phyloP scores from a whole-genome alignment of 1,140 invertebrate genomes.

The Drosophila leontia region DNA sequence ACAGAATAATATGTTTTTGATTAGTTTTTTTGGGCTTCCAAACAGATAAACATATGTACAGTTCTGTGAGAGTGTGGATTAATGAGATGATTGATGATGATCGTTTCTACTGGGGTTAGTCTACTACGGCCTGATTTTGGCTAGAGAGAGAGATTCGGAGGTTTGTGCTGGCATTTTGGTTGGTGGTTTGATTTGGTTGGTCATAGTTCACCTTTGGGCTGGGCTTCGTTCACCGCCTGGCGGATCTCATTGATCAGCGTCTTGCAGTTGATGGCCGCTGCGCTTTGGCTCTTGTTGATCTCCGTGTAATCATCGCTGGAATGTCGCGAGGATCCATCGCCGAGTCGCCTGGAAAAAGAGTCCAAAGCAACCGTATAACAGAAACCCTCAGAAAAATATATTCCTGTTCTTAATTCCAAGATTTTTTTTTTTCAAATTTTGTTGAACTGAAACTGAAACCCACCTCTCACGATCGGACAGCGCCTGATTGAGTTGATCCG shows the following conservation, averaged over 20 bases:
- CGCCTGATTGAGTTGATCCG: conserved; percentile 93
- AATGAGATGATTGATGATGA: conserved; percentile 42
- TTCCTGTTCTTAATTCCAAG: no score
- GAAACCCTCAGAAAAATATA: background rate
- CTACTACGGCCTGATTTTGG: conserved; percentile 38
- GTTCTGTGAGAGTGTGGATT: conserved; percentile 22
- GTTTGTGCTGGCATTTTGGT: conserved; percentile 22
- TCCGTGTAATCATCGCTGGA: conserved; percentile 88
- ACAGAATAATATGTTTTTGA: conserved; percentile 35
- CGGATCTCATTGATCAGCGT: conserved; percentile 93
- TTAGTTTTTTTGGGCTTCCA: conserved; percentile 28
- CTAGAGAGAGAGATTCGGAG: conserved; percentile 32
- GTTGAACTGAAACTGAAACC: conserved; percentile 54
- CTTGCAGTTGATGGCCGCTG: conserved; percentile 87
- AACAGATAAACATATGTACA: conserved; percentile 59
- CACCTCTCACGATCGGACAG: conserved; percentile 90
- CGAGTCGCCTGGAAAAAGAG: conserved; percentile 79
- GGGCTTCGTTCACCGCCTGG: conserved; percentile 93
- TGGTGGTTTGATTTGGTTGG: conserved; percentile 24
- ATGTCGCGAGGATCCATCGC: conserved; percentile 87
- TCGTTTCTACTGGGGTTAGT: conserved; percentile 26
- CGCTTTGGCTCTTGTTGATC: conserved; percentile 86
- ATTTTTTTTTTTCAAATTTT: background rate
- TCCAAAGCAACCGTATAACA: conserved; percentile 51
- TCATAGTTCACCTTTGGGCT: conserved; percentile 89